phyloP scores from a whole-genome alignment of 1,140 invertebrate genomes.

The Charaxes varanes region DNA sequence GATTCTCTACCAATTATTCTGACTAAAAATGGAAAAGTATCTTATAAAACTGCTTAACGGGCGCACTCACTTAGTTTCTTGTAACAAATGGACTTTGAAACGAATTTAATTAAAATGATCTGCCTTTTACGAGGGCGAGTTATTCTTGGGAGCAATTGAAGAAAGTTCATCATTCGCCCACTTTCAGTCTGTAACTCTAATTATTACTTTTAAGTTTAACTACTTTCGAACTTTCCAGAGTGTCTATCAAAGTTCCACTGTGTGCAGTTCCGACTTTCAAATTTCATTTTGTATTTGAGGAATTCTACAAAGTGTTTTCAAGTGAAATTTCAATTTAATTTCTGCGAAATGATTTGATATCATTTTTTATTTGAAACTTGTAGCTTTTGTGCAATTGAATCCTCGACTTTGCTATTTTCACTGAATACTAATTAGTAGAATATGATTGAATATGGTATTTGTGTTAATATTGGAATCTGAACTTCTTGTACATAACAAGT shows the following conservation, averaged over 20 bases:
- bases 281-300: slow-evolving; percentile 7
- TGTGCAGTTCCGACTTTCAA: slow-evolving; percentile 1
- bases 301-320: slow-evolving; percentile 1
- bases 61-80: slow-evolving; percentile 20
- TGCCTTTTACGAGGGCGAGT: slow-evolving; percentile 22
- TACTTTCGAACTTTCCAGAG: slow-evolving; percentile 12
- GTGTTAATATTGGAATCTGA: no score
- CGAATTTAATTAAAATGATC: slow-evolving; percentile 50
- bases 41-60: slow-evolving; percentile 8
- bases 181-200: slow-evolving; percentile 13
- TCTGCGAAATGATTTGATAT: background rate
- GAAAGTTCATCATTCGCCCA: slow-evolving; percentile 27
- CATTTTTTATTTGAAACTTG: no score
- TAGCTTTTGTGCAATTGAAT: no score
- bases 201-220: slow-evolving; percentile 19
- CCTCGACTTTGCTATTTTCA: no score
- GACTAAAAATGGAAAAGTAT: background rate
- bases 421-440: no score
- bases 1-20: background rate
- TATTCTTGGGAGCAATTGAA: slow-evolving; percentile 40
- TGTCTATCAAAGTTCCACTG: slow-evolving; percentile 6
- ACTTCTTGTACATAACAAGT: no score
- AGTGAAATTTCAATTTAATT: background rate
- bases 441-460: no score
- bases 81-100: slow-evolving; percentile 27